Evolutionary conservation across 2,113 vertebrate species (phyloP).

Genomic region (Enhydra lutris): DNA sequence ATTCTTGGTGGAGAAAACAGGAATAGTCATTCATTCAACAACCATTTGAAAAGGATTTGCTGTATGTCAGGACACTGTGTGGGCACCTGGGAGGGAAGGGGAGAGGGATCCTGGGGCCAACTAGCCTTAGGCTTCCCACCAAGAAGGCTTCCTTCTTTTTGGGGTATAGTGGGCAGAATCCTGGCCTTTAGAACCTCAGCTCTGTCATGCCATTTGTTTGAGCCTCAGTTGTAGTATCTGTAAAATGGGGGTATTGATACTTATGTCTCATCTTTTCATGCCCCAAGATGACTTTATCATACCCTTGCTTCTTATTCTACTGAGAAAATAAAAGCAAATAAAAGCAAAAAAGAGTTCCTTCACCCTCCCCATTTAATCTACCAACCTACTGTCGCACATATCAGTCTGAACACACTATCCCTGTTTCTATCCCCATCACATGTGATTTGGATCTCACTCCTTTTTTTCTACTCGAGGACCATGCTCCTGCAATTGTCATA

Average conservation of each 20-base stretch:
- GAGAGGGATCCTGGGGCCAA: no score
- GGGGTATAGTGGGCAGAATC: neutral
- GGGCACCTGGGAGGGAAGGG: neutral
- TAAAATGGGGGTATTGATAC: neutral
- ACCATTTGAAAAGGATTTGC: neutral
- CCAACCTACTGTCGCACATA: neutral
- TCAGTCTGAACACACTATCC: neutral
- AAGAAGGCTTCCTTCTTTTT: neutral
- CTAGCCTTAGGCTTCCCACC: neutral
- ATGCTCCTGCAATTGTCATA: neutral
- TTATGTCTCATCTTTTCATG: neutral
- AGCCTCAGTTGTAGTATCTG: neutral
- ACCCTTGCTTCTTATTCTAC: neutral
- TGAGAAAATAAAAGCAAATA: neutral
- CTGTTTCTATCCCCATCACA: neutral
- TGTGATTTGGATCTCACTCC: neutral
- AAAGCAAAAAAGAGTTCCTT: neutral
- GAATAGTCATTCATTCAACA: neutral
- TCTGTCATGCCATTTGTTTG: neutral
- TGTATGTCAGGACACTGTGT: neutral
- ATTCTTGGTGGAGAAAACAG: neutral
- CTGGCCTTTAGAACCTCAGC: neutral
- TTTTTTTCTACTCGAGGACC: neutral
- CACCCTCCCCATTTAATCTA: neutral
- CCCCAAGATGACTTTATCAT: neutral